Conservation (phyloP, 2,113 vertebrate species). For the Ahaetulla prasina region DNA sequence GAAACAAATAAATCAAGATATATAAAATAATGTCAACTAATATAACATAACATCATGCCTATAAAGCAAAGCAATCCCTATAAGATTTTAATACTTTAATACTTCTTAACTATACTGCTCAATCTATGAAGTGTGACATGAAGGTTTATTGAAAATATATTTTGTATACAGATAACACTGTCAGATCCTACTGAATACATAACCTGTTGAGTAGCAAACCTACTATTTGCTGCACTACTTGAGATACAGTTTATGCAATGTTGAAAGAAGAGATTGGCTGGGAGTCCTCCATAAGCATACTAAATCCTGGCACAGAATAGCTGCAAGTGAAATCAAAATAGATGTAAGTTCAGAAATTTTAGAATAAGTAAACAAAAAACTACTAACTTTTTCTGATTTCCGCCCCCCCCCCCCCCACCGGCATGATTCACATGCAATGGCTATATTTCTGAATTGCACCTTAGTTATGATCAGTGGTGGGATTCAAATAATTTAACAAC, state of each 20-base stretch:
- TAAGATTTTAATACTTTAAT: background rate
- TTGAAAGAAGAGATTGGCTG: background rate
- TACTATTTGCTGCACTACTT: background rate
- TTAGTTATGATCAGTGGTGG: background rate
- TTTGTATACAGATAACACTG: background rate
- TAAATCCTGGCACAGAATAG: background rate
- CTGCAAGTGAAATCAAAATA: background rate
- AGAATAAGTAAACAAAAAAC: background rate
- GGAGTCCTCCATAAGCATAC: background rate
- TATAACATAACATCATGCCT: background rate
- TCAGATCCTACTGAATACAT: background rate
- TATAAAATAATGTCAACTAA: background rate
- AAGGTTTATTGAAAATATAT: background rate
- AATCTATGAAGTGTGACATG: background rate
- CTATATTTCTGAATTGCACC: background rate
- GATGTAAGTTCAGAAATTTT: background rate
- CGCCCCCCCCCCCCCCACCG: accelerated
- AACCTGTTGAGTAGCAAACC: background rate
- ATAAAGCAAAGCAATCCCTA: background rate
- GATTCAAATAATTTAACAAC: too few relatives aligned
- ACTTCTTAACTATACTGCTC: background rate
- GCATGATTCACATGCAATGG: background rate
- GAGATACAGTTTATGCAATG: background rate
- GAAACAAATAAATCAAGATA: background rate
- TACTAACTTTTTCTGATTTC: background rate